Conservation (phyloP, 2,797 vertebrate genomes). For the Okamejei kenojei region DNA sequence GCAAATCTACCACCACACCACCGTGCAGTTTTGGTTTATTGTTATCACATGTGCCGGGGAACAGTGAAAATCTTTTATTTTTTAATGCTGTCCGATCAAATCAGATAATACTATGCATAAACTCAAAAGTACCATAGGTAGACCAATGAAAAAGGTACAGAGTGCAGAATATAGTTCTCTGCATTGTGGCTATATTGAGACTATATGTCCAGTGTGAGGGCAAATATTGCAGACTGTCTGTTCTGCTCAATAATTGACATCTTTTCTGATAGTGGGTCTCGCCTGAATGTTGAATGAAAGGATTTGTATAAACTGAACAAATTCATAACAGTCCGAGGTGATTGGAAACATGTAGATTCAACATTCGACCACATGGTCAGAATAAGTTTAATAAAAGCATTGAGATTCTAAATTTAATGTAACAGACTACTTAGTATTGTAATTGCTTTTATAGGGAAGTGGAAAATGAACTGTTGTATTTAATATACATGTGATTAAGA, state of each 20-base stretch:
- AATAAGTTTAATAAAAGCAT: slow-evolving; percentile 27
- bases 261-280: not conserved
- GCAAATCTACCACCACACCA: no score
- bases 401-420: not conserved
- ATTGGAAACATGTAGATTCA: not conserved
- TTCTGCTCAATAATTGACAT: no score
- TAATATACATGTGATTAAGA: slow-evolving; percentile 10
- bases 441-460: not conserved
- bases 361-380: not conserved
- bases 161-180: no score
- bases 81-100: no score
- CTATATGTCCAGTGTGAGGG: not conserved
- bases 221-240: not conserved
- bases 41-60: no score
- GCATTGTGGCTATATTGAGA: not conserved
- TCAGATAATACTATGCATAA: no score
- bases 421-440: not conserved
- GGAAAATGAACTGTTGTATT: not conserved
- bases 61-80: no score
- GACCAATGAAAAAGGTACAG: no score
- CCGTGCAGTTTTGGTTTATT: no score
- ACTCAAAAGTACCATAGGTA: no score
- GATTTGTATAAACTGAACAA: not conserved
- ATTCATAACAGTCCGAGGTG: not conserved
- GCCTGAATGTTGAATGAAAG: not conserved